Evolutionary conservation across 1,140 invertebrate species (phyloP), one percentile per base, ranked within the genome.

Genomic region (Brachionus asplanchnoidis): DNA sequence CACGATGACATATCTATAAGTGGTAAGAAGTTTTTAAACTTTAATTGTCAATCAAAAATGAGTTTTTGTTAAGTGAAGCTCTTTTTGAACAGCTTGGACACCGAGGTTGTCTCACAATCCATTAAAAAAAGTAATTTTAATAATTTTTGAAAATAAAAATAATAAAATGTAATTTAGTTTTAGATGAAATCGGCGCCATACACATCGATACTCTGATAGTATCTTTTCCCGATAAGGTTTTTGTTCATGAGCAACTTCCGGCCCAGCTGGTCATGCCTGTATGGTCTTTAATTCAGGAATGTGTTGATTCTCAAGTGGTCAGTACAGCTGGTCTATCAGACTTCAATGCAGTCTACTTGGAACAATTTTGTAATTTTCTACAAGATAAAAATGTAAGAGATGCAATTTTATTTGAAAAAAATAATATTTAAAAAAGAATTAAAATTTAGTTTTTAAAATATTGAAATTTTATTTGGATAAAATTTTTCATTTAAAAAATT

Each of bases 341-440:
- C 20, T 82, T 82, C 26, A 82, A 82, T 36, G 50, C 79, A 11
- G n/a, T 42, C 32, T 44, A 82, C 42, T 68, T 82, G 32, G 79
- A 82, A 82, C 28, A 60, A 28, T 82, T 82, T 36, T 60, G 26
- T 40, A 82, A 82, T 65, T 40, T 68, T 23, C 20, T 82, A 7
- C 32, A 42, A 65, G 79, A 82, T 28, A 82, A 82, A 68, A 82
- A 82, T 65, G 79, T 82, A 60, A 65, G n/a, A 26, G 6, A 32
- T 12, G 36, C 40, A 70, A 14, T n/a, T 50, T 50, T 11, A 3
- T 50, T n/a, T 36, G 0, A 28, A 28, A 8, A 28, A 6, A 70
- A 1, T 11, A 3, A 32, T n/a, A 70, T 36, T 32, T 14, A 36
- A n/a, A n/a, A n/a, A n/a, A n/a, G n/a, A n/a, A n/a, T n/a, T 11